Conservation (phyloP, 2,888 invertebrate genomes). For the Priocnemis perturbator region DNA sequence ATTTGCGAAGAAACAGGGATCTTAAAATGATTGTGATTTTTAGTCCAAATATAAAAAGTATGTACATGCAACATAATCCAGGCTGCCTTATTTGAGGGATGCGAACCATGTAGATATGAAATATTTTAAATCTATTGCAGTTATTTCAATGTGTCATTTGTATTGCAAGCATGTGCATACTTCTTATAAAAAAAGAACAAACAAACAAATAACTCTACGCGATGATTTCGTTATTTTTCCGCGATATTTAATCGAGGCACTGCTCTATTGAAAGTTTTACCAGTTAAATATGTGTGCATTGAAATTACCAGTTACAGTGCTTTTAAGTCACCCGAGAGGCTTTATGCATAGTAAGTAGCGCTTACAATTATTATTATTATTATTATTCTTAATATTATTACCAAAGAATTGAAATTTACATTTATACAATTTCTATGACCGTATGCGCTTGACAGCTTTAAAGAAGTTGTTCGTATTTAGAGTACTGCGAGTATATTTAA, state of each 20-base stretch:
- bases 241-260: conserved; percentile 3
- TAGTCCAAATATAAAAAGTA: conserved; percentile 34
- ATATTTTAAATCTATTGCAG: too few species aligned
- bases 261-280: background rate
- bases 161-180: conserved; percentile 23
- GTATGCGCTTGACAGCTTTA: background rate
- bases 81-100: conserved; percentile 32
- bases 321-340: conserved; percentile 28
- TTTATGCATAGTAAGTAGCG: conserved; percentile 31
- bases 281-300: conserved; percentile 8
- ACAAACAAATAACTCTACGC: background rate
- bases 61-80: conserved; percentile 25
- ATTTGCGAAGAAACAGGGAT: conserved; percentile 42
- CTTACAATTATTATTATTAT: conserved; percentile 15
- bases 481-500: conserved; percentile 6
- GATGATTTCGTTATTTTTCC: conserved; percentile 23
- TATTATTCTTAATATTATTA: too few species aligned
- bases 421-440: conserved; percentile 29
- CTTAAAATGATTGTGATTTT: conserved; percentile 46
- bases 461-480: background rate
- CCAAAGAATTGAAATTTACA: conserved; percentile 50
- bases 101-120: background rate
- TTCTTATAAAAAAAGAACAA: conserved; percentile 24
- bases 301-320: conserved; percentile 19
- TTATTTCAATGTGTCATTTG: background rate